phyloP scores from a whole-genome alignment of 2,113 vertebrate species.

The Setophaga coronata region DNA sequence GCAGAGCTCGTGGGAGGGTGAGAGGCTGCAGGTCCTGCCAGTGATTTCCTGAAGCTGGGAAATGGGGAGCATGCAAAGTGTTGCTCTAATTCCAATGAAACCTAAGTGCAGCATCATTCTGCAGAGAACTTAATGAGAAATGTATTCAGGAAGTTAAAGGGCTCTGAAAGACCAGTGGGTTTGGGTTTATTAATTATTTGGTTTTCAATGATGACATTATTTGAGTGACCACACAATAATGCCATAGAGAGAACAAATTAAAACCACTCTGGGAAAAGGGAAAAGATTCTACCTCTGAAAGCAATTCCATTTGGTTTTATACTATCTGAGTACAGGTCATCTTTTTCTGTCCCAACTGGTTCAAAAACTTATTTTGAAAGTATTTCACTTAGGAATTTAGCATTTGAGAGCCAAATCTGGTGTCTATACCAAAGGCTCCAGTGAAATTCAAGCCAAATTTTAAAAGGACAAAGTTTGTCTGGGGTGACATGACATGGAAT shows the following conservation, averaged over 20 bases:
- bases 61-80: background rate
- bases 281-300: background rate
- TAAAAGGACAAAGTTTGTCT: background rate
- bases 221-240: background rate
- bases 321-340: background rate
- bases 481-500: background rate
- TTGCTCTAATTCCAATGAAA: background rate
- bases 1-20: background rate
- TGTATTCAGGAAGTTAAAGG: background rate
- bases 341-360: background rate
- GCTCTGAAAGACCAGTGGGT: background rate
- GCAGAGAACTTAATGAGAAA: background rate
- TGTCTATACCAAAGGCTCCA: background rate
- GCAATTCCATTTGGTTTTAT: background rate
- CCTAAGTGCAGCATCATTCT: fast-evolving
- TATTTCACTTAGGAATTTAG: background rate
- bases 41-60: background rate
- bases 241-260: background rate
- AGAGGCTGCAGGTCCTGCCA: background rate
- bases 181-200: background rate
- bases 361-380: background rate
- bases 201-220: background rate
- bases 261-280: background rate
- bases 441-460: background rate
- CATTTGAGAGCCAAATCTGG: background rate